Conservation (phyloP, 92 coral and sea anemone species). For the Pocillopora grandis region DNA sequence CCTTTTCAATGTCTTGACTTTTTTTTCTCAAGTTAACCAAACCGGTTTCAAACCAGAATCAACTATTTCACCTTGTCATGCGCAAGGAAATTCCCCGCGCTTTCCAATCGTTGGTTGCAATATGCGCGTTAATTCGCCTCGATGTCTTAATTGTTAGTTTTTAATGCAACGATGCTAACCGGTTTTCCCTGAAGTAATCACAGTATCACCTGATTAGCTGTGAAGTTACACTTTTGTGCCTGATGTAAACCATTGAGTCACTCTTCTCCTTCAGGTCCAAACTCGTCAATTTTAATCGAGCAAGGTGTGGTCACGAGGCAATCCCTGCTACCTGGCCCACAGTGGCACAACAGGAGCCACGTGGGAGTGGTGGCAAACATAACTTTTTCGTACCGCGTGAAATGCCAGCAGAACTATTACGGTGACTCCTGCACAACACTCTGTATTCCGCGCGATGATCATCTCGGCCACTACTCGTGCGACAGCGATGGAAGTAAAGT, state of each 20-base stretch:
- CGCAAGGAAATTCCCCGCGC: conserved; percentile 10
- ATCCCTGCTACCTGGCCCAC: conserved; percentile 61
- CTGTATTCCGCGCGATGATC: conserved; percentile 84
- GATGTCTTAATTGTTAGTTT: conserved; percentile 1
- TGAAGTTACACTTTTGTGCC: no score
- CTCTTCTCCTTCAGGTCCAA: conserved; percentile 7
- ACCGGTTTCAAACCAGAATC: neutral
- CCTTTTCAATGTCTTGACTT: no score
- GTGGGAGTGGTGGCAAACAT: conserved; percentile 72
- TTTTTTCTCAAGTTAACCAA: neutral
- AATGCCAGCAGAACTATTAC: conserved; percentile 69
- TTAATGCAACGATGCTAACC: neutral
- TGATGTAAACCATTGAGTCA: neutral
- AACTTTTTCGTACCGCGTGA: conserved; percentile 75
- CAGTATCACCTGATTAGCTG: no score
- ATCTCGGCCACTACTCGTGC: conserved; percentile 75
- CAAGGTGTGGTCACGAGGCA: conserved; percentile 29
- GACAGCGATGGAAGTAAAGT: conserved; percentile 64
- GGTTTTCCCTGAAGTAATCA: no score
- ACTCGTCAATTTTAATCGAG: conserved; percentile 34
- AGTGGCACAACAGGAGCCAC: conserved; percentile 75
- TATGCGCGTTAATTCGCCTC: neutral
- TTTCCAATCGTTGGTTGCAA: neutral
- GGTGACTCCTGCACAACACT: conserved; percentile 59
- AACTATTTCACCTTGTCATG: neutral